These are phyloP conservation scores for Perccottus glenii DNA, from an alignment of 2,113 vertebrate genomes.

Conservation along the genomic window DNA sequence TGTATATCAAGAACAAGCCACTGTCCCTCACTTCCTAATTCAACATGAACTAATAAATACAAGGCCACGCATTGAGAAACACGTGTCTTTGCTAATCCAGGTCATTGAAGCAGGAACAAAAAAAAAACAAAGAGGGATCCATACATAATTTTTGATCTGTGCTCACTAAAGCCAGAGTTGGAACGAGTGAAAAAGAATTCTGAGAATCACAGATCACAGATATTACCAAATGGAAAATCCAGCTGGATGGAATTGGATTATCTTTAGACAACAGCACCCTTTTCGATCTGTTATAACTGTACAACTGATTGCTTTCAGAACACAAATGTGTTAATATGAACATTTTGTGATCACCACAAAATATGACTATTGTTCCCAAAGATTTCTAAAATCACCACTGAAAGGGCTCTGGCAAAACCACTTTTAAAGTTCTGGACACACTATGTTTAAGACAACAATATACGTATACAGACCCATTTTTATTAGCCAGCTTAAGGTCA, in stretches of 20 bases:
- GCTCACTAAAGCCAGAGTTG: conserved; percentile 41
- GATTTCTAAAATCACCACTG: neutral
- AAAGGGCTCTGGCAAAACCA: conserved; percentile 10
- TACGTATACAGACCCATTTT: conserved; percentile 4
- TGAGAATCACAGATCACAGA: conserved; percentile 30
- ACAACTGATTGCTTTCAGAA: conserved; percentile 17
- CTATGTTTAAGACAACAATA: neutral
- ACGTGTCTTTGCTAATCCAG: conserved; percentile 29
- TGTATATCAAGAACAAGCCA: conserved; percentile 14
- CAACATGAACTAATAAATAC: conserved; percentile 23
- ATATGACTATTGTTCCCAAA: conserved; percentile 24
- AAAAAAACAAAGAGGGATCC: conserved; percentile 31
- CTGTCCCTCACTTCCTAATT: conserved; percentile 10
- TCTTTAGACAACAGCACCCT: conserved; percentile 18
- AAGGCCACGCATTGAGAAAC: conserved; percentile 27
- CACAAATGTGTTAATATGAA: neutral
- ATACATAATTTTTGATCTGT: conserved; percentile 44
- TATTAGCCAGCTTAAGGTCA: conserved; percentile 21
- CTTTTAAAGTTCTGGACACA: neutral
- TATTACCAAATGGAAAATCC: conserved; percentile 52
- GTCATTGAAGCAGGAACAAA: conserved; percentile 32
- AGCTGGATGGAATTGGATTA: conserved; percentile 21
- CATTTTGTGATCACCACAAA: conserved; percentile 8
- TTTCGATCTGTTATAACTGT: conserved; percentile 11
- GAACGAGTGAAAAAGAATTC: conserved; percentile 30